phyloP scores from a whole-genome alignment of 2,113 vertebrate genomes.

The Chaetura pelagica region DNA sequence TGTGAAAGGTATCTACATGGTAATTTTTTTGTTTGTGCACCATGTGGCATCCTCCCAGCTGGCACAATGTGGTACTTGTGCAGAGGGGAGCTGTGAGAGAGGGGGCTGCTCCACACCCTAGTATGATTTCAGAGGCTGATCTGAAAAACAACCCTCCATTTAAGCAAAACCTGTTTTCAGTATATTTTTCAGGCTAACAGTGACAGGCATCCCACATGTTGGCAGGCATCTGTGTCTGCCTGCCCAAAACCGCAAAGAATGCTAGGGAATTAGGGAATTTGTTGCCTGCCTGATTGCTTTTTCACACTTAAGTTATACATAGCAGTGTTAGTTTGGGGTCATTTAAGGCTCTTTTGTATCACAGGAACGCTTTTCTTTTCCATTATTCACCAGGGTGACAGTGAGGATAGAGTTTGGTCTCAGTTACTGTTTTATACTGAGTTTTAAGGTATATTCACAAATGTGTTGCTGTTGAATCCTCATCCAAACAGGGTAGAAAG shows the following conservation, averaged over 20 bases:
- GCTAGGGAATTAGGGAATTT: not conserved
- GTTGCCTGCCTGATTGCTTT: slow-evolving; percentile 5
- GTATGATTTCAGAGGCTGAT: not conserved
- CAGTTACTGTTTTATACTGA: not conserved
- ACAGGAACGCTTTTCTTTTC: not conserved
- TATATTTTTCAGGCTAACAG: not conserved
- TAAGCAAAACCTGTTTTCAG: not conserved
- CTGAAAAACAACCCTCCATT: not conserved
- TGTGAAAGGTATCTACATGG: fast-evolving
- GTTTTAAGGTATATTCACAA: not conserved
- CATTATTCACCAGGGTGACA: not conserved
- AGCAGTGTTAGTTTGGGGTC: not conserved
- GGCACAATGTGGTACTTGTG: fast-evolving
- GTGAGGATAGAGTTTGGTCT: not conserved
- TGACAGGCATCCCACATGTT: not conserved
- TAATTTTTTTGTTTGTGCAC: not conserved
- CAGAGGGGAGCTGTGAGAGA: not conserved
- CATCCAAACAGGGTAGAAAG: not conserved
- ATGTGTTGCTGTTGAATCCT: not conserved
- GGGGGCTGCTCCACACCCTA: not conserved
- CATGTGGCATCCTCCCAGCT: fast-evolving
- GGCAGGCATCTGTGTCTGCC: not conserved
- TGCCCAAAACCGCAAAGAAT: not conserved
- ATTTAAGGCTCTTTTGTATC: not conserved
- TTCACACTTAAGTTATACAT: not conserved